These are phyloP conservation scores for Trigoniulus corallinus DNA, from an alignment of 1,140 invertebrate species.

Conservation along the genomic window DNA sequence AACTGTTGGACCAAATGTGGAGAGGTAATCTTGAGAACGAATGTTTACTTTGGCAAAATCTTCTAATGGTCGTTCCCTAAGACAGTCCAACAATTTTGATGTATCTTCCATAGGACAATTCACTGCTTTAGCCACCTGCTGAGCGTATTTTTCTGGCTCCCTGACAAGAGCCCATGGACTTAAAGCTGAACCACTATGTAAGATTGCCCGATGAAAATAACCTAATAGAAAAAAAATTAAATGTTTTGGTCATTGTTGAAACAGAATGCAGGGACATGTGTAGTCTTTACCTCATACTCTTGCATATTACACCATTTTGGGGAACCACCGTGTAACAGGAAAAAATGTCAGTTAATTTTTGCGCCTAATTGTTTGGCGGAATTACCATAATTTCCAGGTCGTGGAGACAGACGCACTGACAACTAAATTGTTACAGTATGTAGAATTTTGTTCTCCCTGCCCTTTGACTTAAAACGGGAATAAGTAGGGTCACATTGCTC, in stretches of 20 bases:
- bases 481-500: no score
- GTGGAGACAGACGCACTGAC: no score
- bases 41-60: conserved; percentile 61
- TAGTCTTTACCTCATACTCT: no score
- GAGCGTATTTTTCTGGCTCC: conserved; percentile 69
- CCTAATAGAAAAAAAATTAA: conserved; percentile 34
- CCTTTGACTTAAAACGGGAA: no score
- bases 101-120: conserved; percentile 60
- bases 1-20: conserved; percentile 74
- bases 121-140: conserved; percentile 63
- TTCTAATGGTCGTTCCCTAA: conserved; percentile 58
- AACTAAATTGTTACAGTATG: no score
- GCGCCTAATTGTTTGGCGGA: no score
- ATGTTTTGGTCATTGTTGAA: neutral
- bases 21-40: conserved; percentile 59
- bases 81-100: conserved; percentile 60
- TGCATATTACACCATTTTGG: no score
- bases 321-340: no score
- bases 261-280: neutral
- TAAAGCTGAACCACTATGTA: conserved; percentile 88
- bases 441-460: no score
- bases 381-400: no score
- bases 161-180: conserved; percentile 81
- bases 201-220: conserved; percentile 79
- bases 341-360: no score